A percentile compares a stretch with the other conserved stretches of the same genome.
These are phyloP conservation scores for Paracanthobrama guichenoti DNA, from an alignment of 2,113 vertebrate species.

Conservation along the genomic window DNA sequence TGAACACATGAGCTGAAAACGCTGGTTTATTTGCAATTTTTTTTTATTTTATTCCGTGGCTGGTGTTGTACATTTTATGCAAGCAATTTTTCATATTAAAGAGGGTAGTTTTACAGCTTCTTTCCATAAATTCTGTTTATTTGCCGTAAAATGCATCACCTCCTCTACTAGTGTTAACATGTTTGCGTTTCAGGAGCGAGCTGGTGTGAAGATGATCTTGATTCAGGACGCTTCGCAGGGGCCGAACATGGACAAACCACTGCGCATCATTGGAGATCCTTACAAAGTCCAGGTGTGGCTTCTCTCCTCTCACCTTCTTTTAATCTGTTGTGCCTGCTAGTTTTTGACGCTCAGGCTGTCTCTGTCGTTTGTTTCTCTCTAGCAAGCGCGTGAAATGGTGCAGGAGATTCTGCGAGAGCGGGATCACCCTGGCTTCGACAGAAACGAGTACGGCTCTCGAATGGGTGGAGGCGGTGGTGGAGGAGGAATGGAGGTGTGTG, in stretches of 20 bases:
- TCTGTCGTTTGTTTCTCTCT: slow-evolving; percentile 13
- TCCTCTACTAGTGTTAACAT: slow-evolving; percentile 24
- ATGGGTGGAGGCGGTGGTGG: slow-evolving; percentile 74
- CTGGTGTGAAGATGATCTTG: slow-evolving; percentile 94
- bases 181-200: slow-evolving; percentile 78
- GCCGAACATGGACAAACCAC: slow-evolving; percentile 88
- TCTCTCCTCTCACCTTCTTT: not conserved
- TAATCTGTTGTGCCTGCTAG: not conserved
- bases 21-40: too few relatives aligned
- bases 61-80: too few relatives aligned
- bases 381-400: slow-evolving; percentile 96
- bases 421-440: slow-evolving; percentile 84
- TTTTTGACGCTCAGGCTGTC: not conserved
- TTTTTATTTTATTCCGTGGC: too few relatives aligned
- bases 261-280: slow-evolving; percentile 90
- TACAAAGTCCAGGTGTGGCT: slow-evolving; percentile 89
- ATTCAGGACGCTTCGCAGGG: slow-evolving; percentile 92
- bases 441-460: slow-evolving; percentile 83
- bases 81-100: too few relatives aligned
- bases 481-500: slow-evolving; percentile 71
- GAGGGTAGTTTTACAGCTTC: too few relatives aligned
- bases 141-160: too few relatives aligned
- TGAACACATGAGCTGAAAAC: too few relatives aligned
- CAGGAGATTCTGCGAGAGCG: slow-evolving; percentile 89
- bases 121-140: too few relatives aligned